phyloP scores from a whole-genome alignment of 2,888 invertebrate genomes.

The Cremastobaeus sp. region DNA sequence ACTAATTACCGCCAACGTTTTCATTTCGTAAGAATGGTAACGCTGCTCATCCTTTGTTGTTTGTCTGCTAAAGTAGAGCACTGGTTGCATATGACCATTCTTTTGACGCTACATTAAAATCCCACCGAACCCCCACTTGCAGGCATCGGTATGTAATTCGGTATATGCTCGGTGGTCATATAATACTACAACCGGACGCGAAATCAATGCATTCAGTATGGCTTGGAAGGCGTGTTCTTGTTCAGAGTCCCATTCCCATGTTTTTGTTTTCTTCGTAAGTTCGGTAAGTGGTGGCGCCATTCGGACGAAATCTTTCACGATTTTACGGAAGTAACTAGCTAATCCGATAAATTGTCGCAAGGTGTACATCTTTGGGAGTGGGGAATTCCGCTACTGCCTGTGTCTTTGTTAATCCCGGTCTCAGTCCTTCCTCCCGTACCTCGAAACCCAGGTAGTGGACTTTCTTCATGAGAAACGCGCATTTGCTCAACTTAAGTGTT shows the following conservation, averaged over 20 bases:
- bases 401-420: conserved; percentile 40
- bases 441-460: conserved; percentile 43
- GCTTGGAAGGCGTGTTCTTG: conserved; percentile 22
- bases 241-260: neutral
- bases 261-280: conserved; percentile 13
- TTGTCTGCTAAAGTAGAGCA: conserved; percentile 58
- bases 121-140: conserved; percentile 3
- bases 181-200: conserved; percentile 23
- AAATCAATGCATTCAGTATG: too few species aligned
- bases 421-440: conserved; percentile 16
- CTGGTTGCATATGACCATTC: conserved; percentile 1
- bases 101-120: conserved; percentile 17
- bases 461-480: conserved; percentile 46
- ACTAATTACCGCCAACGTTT: conserved; percentile 41
- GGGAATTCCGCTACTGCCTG: conserved; percentile 46
- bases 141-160: conserved; percentile 23
- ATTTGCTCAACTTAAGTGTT: conserved; percentile 50
- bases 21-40: conserved; percentile 53
- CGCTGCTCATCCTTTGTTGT: conserved; percentile 17
- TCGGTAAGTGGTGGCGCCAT: conserved; percentile 15
- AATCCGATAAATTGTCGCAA: conserved; percentile 20
- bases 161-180: conserved; percentile 5
- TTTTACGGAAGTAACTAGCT: conserved; percentile 9
- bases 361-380: conserved; percentile 21
- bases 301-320: conserved; percentile 4